Percentiles rank a stretch among this genome's conserved stretches.
Conservation (phyloP, 2,888 invertebrate genomes). For the Himalopsyche anomala region DNA sequence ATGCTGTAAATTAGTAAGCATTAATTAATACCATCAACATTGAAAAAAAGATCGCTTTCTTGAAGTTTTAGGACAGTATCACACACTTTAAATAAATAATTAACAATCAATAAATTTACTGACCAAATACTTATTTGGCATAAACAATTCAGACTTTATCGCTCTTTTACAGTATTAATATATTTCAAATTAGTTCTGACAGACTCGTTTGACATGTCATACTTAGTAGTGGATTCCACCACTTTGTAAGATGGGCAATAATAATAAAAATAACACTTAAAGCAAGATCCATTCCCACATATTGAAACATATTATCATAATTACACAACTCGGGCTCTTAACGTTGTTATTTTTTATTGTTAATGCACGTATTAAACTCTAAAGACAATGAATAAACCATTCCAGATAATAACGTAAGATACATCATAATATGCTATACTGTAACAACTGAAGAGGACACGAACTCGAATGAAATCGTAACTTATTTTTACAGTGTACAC, state of each 20-base stretch:
- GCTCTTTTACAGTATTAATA: no score
- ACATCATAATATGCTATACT: background rate
- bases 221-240: background rate
- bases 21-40: no score
- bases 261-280: background rate
- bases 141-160: no score
- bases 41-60: no score
- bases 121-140: no score
- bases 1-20: no score
- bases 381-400: conserved; percentile 30
- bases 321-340: background rate
- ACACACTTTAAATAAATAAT: no score
- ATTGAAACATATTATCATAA: conserved; percentile 24
- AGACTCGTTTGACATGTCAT: no score
- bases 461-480: background rate
- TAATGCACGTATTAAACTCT: background rate
- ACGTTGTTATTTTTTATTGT: background rate
- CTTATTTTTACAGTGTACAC: background rate
- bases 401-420: background rate
- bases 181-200: no score
- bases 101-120: no score
- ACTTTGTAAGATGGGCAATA: conserved; percentile 9
- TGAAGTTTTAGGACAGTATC: no score
- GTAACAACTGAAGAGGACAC: background rate
- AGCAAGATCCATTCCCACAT: background rate